phyloP scores from a whole-genome alignment of 2,797 vertebrate genomes.

The Brachyrhaphis roseni region DNA sequence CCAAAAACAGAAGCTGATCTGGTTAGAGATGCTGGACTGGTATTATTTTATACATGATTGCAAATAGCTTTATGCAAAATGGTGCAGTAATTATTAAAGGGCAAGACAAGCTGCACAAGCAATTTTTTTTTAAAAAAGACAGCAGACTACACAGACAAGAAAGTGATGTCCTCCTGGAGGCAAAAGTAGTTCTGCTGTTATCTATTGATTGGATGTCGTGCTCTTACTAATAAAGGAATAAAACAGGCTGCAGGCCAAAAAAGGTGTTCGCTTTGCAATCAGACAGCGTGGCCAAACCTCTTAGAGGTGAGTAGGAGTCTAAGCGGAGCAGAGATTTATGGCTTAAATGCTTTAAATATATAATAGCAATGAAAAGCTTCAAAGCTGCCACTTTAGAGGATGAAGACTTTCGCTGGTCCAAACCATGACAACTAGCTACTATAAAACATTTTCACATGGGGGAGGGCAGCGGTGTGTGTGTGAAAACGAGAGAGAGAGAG shows the following conservation, averaged over 20 bases:
- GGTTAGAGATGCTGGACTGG: neutral
- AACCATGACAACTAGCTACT: conserved; percentile 31
- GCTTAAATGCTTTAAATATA: conserved; percentile 66
- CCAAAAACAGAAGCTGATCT: neutral
- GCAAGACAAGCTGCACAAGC: conserved; percentile 38
- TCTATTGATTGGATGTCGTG: conserved; percentile 61
- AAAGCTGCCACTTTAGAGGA: conserved; percentile 47
- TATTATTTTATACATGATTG: conserved; percentile 1
- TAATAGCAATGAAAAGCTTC: conserved; percentile 55
- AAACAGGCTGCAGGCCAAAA: conserved; percentile 56
- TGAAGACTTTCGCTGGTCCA: conserved; percentile 48
- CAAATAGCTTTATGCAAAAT: conserved; percentile 5
- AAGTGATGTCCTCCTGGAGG: conserved; percentile 31
- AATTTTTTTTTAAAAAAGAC: conserved; percentile 32
- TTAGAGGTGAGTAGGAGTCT: conserved; percentile 50
- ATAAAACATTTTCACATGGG: conserved; percentile 40
- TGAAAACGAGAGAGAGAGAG: conserved; percentile 19
- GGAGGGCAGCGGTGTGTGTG: conserved; percentile 12
- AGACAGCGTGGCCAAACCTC: conserved; percentile 48
- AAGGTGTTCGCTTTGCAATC: conserved; percentile 63
- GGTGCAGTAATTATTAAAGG: conserved; percentile 48
- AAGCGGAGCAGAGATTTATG: conserved; percentile 50
- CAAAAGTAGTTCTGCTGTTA: conserved; percentile 43
- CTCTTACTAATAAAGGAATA: conserved; percentile 62
- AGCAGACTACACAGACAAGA: conserved; percentile 19